phyloP scores from a whole-genome alignment of 1,140 invertebrate genomes.

The Drosophila hydei region DNA sequence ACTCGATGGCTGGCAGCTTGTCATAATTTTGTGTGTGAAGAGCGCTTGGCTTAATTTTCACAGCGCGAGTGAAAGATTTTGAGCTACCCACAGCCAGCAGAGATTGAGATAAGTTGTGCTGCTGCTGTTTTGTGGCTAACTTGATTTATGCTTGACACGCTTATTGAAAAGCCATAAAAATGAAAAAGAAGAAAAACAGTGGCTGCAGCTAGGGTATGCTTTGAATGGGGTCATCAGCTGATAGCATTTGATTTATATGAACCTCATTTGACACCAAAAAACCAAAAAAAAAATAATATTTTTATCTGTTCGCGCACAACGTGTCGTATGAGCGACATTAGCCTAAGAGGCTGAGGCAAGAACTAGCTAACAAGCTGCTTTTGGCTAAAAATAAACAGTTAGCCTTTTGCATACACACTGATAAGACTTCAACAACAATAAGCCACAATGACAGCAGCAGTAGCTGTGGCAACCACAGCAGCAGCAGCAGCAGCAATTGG shows the following conservation, averaged over 20 bases:
- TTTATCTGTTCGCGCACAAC: conserved; percentile 70
- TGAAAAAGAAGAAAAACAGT: not conserved
- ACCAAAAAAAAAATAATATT: conserved; percentile 1
- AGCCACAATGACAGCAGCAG: conserved; percentile 50
- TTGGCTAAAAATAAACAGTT: conserved; percentile 50
- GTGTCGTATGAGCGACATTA: conserved; percentile 81
- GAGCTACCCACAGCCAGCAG: conserved; percentile 28
- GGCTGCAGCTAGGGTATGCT: conserved; percentile 1
- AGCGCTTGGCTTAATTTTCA: conserved; percentile 69
- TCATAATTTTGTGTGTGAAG: conserved; percentile 63
- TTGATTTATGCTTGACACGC: conserved; percentile 81
- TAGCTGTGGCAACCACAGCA: conserved; percentile 8
- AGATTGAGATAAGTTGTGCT: conserved; percentile 70
- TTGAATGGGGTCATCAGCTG: conserved; percentile 75
- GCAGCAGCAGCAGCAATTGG: not conserved
- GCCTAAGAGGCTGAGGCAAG: conserved; percentile 7
- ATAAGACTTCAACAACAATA: conserved; percentile 73
- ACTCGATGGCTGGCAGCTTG: conserved; percentile 52
- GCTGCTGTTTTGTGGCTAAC: not conserved
- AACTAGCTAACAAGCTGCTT: conserved; percentile 61
- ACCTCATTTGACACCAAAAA: conserved; percentile 72
- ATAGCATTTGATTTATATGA: conserved; percentile 78
- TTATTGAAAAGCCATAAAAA: conserved; percentile 74
- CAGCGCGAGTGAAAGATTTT: conserved; percentile 53
- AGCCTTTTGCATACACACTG: conserved; percentile 70